Evolutionary conservation across 30 jellyfish, hydroid and myxozoan species (phyloP).

Genomic region (Cassiopea xamachana): DNA sequence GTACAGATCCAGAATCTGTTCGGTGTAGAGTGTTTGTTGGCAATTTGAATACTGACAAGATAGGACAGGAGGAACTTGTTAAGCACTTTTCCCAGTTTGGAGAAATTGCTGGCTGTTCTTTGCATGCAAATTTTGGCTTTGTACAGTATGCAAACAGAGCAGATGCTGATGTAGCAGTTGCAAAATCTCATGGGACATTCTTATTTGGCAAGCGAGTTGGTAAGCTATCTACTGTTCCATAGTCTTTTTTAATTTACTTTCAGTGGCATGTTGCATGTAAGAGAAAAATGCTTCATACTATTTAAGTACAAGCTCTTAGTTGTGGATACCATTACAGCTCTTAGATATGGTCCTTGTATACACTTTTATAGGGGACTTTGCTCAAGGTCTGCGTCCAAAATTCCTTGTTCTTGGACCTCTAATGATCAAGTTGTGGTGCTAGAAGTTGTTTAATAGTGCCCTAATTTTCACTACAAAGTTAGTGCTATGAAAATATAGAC

Average conservation of each 20-base stretch:
- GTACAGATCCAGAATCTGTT: constrained; percentile 83
- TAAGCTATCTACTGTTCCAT: constrained; percentile 13
- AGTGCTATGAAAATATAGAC: too few species aligned
- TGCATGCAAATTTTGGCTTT: constrained; percentile 91
- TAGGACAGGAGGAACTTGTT: constrained; percentile 74
- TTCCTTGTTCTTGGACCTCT: too few species aligned
- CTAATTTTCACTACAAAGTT: too few species aligned
- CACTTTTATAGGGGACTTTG: too few species aligned
- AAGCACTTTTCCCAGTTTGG: constrained; percentile 84
- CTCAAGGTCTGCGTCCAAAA: too few species aligned
- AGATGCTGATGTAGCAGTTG: constrained; percentile 91
- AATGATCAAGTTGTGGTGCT: too few species aligned
- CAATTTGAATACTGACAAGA: constrained; percentile 78
- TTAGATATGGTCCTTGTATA: too few species aligned
- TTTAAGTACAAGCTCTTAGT: too few species aligned
- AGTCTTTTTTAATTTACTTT: too few species aligned
- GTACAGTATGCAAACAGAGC: constrained; percentile 75
- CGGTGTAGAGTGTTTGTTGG: constrained; percentile 95
- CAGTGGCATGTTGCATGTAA: neutral
- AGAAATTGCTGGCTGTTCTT: constrained; percentile 77
- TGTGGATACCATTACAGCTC: too few species aligned
- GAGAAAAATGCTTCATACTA: too few species aligned
- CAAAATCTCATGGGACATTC: constrained; percentile 78
- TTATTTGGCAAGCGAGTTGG: constrained; percentile 96
- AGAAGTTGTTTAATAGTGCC: too few species aligned